These are phyloP conservation scores for Hippocampus abdominalis DNA, from an alignment of 2,113 vertebrate species.

Conservation along the genomic window DNA sequence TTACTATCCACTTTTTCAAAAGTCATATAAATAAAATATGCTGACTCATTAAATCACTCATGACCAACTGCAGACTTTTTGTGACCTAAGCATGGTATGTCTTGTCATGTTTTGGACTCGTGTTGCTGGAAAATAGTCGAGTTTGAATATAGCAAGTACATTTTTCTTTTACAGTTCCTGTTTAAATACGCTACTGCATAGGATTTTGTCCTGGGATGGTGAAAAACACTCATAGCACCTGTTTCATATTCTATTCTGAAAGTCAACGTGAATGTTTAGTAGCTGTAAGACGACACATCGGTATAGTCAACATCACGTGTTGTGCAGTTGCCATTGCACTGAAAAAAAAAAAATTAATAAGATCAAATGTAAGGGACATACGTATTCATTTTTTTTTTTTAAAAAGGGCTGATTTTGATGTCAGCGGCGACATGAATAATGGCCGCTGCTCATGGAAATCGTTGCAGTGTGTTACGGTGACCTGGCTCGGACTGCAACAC, in stretches of 20 bases:
- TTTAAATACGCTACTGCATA: background rate
- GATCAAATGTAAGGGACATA: background rate
- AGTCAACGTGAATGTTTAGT: conserved; percentile 7
- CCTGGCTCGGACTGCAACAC: background rate
- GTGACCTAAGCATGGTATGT: background rate
- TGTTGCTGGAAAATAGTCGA: background rate
- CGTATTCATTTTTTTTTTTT: too few relatives aligned
- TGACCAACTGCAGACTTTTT: too few relatives aligned
- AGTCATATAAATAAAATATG: too few relatives aligned
- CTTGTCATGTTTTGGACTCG: background rate
- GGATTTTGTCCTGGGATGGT: background rate
- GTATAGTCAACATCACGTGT: too few relatives aligned
- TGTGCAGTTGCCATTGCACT: background rate
- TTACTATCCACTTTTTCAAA: too few relatives aligned
- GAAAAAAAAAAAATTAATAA: background rate
- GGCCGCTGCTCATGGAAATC: background rate
- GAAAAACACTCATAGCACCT: background rate
- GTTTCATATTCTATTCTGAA: background rate
- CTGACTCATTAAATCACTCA: too few relatives aligned
- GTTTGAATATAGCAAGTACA: background rate
- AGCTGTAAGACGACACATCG: background rate
- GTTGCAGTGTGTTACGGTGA: background rate
- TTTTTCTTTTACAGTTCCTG: too few relatives aligned
- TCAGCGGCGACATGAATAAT: background rate
- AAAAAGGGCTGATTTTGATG: background rate